Evolutionary conservation across 2,113 vertebrate genomes (phyloP).

Genomic region (Philantomba maxwellii): DNA sequence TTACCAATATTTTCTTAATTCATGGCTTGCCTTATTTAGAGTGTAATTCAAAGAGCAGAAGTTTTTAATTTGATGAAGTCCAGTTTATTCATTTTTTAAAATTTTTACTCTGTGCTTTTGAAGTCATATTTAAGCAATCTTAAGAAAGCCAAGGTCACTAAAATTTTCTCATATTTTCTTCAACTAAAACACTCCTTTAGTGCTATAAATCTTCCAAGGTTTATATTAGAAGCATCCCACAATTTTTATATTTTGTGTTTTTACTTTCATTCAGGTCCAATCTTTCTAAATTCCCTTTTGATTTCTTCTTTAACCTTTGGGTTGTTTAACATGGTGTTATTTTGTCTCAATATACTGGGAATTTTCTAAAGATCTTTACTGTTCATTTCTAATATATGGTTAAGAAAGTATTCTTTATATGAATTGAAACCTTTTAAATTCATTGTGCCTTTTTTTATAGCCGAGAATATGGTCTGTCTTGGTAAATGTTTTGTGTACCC

Average conservation of each 20-base stretch:
- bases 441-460: not conserved
- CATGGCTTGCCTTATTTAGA: not conserved
- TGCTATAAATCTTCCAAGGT: not conserved
- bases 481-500: not conserved
- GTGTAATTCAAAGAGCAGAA: not conserved
- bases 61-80: not conserved
- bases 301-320: not conserved
- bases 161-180: not conserved
- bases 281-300: not conserved
- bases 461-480: not conserved
- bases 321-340: not conserved
- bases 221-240: not conserved
- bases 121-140: not conserved
- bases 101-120: not conserved
- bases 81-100: not conserved
- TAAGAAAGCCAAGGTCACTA: not conserved
- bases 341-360: not conserved
- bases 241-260: not conserved
- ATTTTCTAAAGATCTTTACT: not conserved
- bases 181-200: not conserved
- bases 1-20: not conserved
- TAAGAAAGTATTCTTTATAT: not conserved
- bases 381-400: not conserved
- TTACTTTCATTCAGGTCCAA: not conserved
- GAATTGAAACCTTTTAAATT: not conserved